Evolutionary conservation across 2,888 invertebrate genomes (phyloP), one percentile per base, ranked within the genome.

Genomic region (Ornithoptera alexandrae): DNA sequence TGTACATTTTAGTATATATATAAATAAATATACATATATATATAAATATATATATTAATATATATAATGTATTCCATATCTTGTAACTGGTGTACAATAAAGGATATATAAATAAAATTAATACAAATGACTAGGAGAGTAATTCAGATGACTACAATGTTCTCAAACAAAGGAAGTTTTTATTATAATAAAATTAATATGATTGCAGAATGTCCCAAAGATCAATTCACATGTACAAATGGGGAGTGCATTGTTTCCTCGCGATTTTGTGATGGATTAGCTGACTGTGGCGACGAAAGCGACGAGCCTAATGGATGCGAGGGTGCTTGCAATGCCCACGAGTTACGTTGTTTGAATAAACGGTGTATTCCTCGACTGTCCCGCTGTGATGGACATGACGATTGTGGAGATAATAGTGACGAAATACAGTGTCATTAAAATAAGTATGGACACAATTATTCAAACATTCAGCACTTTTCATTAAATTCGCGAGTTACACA

Each of bases 321-420:
- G 72, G 84, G 89, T 81, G 94, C 89, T 30, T 95, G 95, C 79
- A 91, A 94, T 10, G 86, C 88, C 62, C 88, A 93, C 74, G 94
- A 93, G 75, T 73, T 89, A 69, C 84, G 83, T 20, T 93, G 92
- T 79, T 76, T 71, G 56, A 92, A 92, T 76, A 94, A 93, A 50
- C 93, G 94, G n/a, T 96, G 96, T 84, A 94, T 96, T 68, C 85
- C 93, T 12, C 92, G 92, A 72, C 81, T 89, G 24, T 88, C 90
- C 17, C 94, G 94, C 76, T 96, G 96, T 81, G 95, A 96, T 79
- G 95, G 95, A 10, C 85, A 87, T 64, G 92, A 93, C 74, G 94
- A 96, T 79, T 96, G 96, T 78, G 87, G 88, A 0, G 96, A 96
- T 76, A 89, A 88, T 72, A 94, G 95, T 4, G 96, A 96, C 79